A percentile compares a stretch with the other conserved stretches of the same genome.
These are phyloP conservation scores for Escarpia spicata DNA, from an alignment of 2,888 invertebrate genomes.

Conservation along the genomic window DNA sequence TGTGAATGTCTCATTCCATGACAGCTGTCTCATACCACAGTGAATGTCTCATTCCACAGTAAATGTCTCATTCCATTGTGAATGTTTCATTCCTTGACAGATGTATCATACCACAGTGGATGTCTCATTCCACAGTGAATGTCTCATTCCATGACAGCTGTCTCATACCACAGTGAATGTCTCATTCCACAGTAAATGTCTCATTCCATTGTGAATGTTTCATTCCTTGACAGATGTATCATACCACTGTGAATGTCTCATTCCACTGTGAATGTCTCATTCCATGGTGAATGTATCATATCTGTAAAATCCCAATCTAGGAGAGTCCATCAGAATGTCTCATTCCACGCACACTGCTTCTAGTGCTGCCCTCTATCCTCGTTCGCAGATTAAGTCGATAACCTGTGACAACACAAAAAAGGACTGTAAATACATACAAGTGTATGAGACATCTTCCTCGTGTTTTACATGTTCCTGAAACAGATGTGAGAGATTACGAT, in stretches of 20 bases:
- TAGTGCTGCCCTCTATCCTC: slow-evolving; percentile 32
- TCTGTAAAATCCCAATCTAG: background rate
- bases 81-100: background rate
- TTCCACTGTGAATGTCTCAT: background rate
- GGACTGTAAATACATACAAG: background rate
- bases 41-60: background rate
- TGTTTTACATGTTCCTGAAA: background rate
- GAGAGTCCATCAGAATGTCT: background rate
- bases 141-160: background rate
- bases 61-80: background rate
- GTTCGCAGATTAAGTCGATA: slow-evolving; percentile 42
- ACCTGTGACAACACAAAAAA: slow-evolving; percentile 35
- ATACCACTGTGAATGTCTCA: background rate
- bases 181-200: background rate
- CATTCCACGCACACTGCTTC: background rate
- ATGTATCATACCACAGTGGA: too few species aligned
- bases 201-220: background rate
- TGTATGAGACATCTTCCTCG: background rate
- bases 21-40: background rate
- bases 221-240: background rate
- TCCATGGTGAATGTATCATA: background rate
- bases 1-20: too few species aligned
- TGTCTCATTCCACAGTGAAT: too few species aligned
- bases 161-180: background rate
- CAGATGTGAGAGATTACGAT: background rate